Evolutionary conservation across 2,888 invertebrate genomes (phyloP).

Genomic region (Cynaeus angustus): DNA sequence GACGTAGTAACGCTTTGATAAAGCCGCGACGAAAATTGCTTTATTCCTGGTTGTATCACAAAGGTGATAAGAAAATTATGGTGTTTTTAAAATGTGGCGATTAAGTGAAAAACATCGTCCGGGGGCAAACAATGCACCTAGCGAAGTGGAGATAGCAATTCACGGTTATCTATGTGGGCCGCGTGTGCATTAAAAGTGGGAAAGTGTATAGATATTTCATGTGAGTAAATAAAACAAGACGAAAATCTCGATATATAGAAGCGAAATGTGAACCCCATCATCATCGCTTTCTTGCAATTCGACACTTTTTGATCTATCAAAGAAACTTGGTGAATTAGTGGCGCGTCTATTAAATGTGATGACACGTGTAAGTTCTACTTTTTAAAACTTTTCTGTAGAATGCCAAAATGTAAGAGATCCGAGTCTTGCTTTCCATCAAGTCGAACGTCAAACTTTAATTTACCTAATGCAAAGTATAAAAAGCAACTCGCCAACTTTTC

Average conservation of each 20-base stretch:
- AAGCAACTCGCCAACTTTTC: conserved; percentile 12
- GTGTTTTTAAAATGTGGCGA: conserved; percentile 25
- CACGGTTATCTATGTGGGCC: conserved; percentile 20
- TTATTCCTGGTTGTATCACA: conserved; percentile 15
- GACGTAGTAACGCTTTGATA: conserved; percentile 22
- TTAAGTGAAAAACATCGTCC: conserved; percentile 29
- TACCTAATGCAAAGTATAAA: conserved; percentile 13
- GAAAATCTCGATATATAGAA: too few relatives aligned
- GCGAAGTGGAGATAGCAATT: background rate
- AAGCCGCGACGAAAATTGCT: conserved; percentile 26
- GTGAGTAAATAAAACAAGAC: too few relatives aligned
- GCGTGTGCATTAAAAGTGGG: conserved; percentile 15
- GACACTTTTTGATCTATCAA: too few relatives aligned
- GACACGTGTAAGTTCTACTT: background rate
- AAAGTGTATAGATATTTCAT: background rate
- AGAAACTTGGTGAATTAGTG: background rate
- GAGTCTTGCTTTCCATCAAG: background rate
- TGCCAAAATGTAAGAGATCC: background rate
- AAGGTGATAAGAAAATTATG: conserved; percentile 25
- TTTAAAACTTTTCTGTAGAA: background rate
- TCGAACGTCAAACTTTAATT: conserved; percentile 10
- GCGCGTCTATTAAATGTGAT: background rate
- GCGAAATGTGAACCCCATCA: too few relatives aligned
- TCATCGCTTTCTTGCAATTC: too few relatives aligned
- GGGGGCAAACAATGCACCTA: conserved; percentile 17